A percentile compares a stretch with the other conserved stretches of the same genome.
Evolutionary conservation across 2,113 vertebrate species (phyloP).

Genomic region (Urocolius indicus): DNA sequence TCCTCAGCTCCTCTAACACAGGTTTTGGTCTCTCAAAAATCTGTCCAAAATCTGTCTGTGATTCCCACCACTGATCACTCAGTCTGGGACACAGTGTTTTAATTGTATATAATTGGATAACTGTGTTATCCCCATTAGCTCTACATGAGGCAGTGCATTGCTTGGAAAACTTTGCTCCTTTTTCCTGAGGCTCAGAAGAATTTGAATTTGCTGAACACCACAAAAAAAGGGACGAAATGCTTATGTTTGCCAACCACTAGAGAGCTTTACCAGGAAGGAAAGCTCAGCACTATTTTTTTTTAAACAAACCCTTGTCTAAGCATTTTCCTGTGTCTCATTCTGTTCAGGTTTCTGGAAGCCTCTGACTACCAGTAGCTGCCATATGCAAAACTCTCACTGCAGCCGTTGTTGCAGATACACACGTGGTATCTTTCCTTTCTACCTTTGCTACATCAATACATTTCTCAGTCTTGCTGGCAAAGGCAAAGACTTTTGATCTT

Average conservation of each 20-base stretch:
- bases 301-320: neutral
- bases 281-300: neutral
- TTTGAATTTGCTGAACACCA: neutral
- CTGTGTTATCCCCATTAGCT: neutral
- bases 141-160: neutral
- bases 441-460: neutral
- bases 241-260: neutral
- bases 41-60: neutral
- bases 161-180: neutral
- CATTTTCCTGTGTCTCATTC: neutral
- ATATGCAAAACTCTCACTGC: neutral
- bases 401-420: fast-evolving
- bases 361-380: neutral
- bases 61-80: neutral
- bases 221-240: neutral
- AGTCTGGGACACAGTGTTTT: neutral
- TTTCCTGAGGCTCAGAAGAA: neutral
- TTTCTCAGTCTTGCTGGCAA: neutral
- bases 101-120: too few relatives aligned
- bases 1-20: neutral
- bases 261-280: neutral
- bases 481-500: neutral
- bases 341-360: neutral
- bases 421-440: neutral
- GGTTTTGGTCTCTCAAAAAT: neutral